Percentiles rank a stretch among this genome's conserved stretches.
phyloP scores from a whole-genome alignment of 1,140 invertebrate species.

The Hylaeus anthracinus region DNA sequence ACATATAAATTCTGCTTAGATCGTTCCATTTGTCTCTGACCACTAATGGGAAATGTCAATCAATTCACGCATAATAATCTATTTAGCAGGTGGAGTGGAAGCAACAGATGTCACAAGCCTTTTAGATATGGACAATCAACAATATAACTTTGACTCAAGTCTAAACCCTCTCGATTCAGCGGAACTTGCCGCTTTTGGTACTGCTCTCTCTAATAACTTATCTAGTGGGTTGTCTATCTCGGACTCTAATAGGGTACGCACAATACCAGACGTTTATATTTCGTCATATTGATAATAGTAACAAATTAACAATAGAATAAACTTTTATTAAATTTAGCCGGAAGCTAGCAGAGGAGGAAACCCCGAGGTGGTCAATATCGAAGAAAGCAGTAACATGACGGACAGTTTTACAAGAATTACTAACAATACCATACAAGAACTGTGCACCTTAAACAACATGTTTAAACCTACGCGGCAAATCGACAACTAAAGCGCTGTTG shows the following conservation, averaged over 20 bases:
- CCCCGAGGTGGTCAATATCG: constrained; percentile 1
- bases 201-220: constrained; percentile 62
- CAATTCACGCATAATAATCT: not conserved
- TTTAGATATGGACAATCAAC: constrained; percentile 67
- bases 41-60: not conserved
- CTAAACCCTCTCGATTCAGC: constrained; percentile 56
- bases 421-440: constrained; percentile 73
- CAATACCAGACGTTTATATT: not conserved
- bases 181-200: constrained; percentile 62
- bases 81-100: constrained; percentile 24
- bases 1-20: too few species aligned
- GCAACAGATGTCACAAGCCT: constrained; percentile 40
- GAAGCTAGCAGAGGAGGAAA: constrained; percentile 5
- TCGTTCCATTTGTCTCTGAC: not conserved
- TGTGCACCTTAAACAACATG: constrained; percentile 74
- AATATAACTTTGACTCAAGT: constrained; percentile 62
- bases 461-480: constrained; percentile 66
- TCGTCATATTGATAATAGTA: not conserved
- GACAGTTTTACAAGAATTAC: constrained; percentile 81
- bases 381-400: constrained; percentile 73
- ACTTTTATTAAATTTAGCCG: constrained; percentile 34
- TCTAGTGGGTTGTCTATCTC: constrained; percentile 65
- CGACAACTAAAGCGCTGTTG: constrained; percentile 42
- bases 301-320: not conserved
- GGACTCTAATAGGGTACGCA: constrained; percentile 57